Evolutionary conservation across 2,113 vertebrate genomes (phyloP).

Genomic region (Misgurnus mizolepis): DNA sequence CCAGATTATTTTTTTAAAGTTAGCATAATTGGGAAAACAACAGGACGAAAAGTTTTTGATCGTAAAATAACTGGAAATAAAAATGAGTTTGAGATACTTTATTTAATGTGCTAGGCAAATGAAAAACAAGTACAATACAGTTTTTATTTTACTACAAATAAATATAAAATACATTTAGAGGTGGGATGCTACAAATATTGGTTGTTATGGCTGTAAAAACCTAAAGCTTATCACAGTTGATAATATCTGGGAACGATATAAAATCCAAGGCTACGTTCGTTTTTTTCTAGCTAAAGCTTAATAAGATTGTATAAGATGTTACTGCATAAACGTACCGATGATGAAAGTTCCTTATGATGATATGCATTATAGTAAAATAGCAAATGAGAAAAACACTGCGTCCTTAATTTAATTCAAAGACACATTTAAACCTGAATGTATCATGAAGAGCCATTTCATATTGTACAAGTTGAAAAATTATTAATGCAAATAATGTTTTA

Average conservation of each 20-base stretch:
- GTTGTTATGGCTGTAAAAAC: conserved; percentile 20
- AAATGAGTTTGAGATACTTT: conserved; percentile 51
- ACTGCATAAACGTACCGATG: conserved; percentile 70
- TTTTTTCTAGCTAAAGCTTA: conserved; percentile 58
- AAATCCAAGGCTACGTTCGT: conserved; percentile 57
- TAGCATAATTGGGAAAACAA: not conserved
- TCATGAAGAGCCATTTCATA: not conserved
- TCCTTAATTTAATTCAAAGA: not conserved
- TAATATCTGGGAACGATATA: conserved; percentile 53
- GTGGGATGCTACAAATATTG: conserved; percentile 51
- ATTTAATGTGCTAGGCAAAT: conserved; percentile 58
- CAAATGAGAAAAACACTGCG: not conserved
- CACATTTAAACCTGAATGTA: not conserved
- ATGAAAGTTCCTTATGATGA: conserved; percentile 51
- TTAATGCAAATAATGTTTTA: too few species aligned
- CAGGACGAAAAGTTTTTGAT: not conserved
- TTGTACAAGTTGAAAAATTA: too few species aligned
- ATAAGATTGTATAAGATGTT: conserved; percentile 56
- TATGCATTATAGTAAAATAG: conserved; percentile 37
- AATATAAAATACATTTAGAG: conserved; percentile 55
- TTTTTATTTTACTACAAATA: conserved; percentile 60
- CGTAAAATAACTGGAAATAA: conserved; percentile 18
- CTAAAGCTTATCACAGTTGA: conserved; percentile 42
- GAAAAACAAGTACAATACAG: conserved; percentile 52
- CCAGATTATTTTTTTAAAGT: too few species aligned